These are phyloP conservation scores for Leptarthrus brevirostris DNA, from an alignment of 2,888 invertebrate genomes.

Conservation along the genomic window DNA sequence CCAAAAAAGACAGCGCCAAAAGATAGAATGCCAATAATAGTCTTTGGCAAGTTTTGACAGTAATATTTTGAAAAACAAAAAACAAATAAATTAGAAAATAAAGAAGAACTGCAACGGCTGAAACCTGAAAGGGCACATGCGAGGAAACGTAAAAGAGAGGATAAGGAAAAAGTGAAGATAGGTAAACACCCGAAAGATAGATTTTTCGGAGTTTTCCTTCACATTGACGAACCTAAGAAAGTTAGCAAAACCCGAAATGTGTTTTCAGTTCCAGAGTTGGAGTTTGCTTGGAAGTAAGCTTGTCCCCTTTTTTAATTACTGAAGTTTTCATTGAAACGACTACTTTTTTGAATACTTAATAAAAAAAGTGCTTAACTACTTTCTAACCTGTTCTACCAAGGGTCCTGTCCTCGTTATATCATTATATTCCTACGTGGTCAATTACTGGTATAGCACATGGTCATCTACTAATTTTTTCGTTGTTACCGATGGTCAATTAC, in stretches of 20 bases:
- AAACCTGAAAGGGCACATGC: not conserved
- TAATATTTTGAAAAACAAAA: no score
- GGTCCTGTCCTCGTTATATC: not conserved
- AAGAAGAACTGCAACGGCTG: not conserved
- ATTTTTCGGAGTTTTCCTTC: not conserved
- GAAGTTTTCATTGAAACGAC: not conserved
- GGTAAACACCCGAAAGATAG: not conserved
- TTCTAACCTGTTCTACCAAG: not conserved
- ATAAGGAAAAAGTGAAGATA: not conserved
- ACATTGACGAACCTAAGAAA: not conserved
- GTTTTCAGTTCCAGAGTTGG: not conserved
- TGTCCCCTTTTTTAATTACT: not conserved
- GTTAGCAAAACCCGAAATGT: not conserved
- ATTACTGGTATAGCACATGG: not conserved
- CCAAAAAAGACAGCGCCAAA: not conserved
- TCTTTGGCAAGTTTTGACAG: not conserved
- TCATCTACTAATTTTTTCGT: slow-evolving; percentile 1
- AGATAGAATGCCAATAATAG: not conserved
- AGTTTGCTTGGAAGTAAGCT: not conserved
- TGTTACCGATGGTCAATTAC: not conserved
- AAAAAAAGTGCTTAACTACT: not conserved
- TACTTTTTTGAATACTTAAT: not conserved
- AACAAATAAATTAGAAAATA: not conserved
- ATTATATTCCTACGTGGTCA: not conserved
- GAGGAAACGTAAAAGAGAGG: not conserved